phyloP scores from a whole-genome alignment of 2,797 vertebrate genomes.

The Amblyraja radiata region DNA sequence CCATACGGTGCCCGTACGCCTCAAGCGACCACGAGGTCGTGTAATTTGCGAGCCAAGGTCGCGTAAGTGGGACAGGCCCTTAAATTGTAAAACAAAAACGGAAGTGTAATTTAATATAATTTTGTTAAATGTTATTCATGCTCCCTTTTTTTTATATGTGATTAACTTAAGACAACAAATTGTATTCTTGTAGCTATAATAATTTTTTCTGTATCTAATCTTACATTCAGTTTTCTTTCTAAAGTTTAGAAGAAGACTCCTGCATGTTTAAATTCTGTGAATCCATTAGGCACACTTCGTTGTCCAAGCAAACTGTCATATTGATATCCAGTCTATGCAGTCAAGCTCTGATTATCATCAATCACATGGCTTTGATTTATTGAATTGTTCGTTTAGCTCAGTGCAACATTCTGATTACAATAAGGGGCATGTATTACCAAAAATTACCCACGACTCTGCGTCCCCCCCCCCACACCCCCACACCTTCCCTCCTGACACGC shows the following conservation, averaged over 20 bases:
- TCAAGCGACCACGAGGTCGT: too few relatives aligned
- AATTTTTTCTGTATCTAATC: background rate
- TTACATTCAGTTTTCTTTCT: background rate
- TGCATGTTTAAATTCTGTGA: background rate
- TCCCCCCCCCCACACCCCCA: too few relatives aligned
- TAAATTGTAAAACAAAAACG: background rate
- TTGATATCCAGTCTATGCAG: background rate
- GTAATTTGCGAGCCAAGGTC: too few relatives aligned
- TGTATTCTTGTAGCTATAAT: slow-evolving; percentile 27
- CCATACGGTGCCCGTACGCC: too few relatives aligned
- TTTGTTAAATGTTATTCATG: background rate
- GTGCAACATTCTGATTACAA: background rate
- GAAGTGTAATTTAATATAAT: background rate
- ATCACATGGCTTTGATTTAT: background rate
- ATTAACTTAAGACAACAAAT: slow-evolving; percentile 14
- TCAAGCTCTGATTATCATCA: background rate
- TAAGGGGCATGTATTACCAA: background rate
- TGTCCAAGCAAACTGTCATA: background rate
- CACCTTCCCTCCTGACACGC: too few relatives aligned
- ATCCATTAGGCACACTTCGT: background rate
- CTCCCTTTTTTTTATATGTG: background rate
- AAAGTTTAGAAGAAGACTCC: background rate
- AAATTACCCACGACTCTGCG: too few relatives aligned
- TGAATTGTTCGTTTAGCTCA: too few relatives aligned
- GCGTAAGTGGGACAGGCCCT: background rate